phyloP scores from a whole-genome alignment of 2,797 vertebrate genomes.

The Sebastes taczanowskii region DNA sequence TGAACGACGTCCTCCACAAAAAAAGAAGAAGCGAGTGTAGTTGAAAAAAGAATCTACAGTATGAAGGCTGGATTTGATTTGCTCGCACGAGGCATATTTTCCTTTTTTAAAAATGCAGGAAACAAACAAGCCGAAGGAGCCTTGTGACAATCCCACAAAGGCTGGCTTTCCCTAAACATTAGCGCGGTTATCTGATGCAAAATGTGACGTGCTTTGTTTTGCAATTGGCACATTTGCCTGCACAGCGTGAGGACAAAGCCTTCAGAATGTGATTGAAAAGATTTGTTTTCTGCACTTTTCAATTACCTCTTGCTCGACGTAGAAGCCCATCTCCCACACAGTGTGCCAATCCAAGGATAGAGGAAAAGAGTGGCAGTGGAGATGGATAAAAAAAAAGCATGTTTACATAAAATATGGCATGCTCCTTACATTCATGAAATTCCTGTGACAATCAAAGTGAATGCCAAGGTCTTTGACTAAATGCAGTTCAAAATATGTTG shows the following conservation, averaged over 20 bases:
- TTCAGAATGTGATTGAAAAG: conserved; percentile 76
- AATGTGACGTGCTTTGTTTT: conserved; percentile 74
- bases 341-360: conserved; percentile 46
- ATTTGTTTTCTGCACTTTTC: conserved; percentile 76
- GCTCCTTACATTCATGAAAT: conserved; percentile 36
- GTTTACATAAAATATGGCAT: conserved; percentile 32
- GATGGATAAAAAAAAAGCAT: conserved; percentile 2
- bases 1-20: neutral
- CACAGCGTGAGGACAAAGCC: conserved; percentile 63
- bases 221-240: conserved; percentile 63
- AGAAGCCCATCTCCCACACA: conserved; percentile 42
- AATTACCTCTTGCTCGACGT: conserved; percentile 68
- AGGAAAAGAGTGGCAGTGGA: conserved; percentile 17
- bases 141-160: conserved; percentile 51
- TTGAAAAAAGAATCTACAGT: neutral
- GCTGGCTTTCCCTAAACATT: conserved; percentile 48
- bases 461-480: conserved; percentile 9
- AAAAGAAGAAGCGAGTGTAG: neutral
- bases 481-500: neutral
- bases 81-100: neutral
- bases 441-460: conserved; percentile 33
- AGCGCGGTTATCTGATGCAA: conserved; percentile 62
- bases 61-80: conserved; percentile 15
- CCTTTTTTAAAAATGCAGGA: conserved; percentile 10
- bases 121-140: conserved; percentile 27